A percentile compares a stretch with the other conserved stretches of the same genome.
Evolutionary conservation across 2,113 vertebrate genomes (phyloP).

Genomic region (Siniperca knerii): DNA sequence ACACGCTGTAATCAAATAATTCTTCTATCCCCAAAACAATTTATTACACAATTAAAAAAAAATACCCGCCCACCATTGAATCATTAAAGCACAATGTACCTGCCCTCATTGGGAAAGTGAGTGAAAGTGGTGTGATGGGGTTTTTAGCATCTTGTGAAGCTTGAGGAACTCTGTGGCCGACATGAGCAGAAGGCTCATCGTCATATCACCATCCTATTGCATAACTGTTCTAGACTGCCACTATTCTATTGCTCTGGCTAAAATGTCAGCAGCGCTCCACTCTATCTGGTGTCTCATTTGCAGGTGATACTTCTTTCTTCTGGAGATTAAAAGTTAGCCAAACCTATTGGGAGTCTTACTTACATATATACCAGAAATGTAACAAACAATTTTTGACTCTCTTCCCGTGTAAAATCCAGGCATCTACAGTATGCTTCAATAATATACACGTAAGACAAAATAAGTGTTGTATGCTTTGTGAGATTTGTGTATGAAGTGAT

Average conservation of each 20-base stretch:
- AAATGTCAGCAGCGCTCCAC: conserved; percentile 47
- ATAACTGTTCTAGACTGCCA: conserved; percentile 62
- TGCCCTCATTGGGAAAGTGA: not conserved
- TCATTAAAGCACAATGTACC: not conserved
- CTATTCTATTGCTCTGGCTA: conserved; percentile 24
- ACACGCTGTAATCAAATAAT: not conserved
- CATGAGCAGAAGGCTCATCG: conserved; percentile 32
- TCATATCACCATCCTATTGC: conserved; percentile 59
- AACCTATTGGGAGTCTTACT: not conserved
- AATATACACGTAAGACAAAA: not conserved
- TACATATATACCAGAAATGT: not conserved
- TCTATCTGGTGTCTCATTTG: conserved; percentile 12
- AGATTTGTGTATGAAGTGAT: not conserved
- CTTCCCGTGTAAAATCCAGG: not conserved
- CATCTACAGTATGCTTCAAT: not conserved
- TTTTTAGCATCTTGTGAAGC: conserved; percentile 29
- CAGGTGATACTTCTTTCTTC: not conserved
- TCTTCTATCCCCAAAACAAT: not conserved
- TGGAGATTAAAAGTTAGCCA: not conserved
- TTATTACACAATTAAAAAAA: not conserved
- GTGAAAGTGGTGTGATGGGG: not conserved
- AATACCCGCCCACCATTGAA: not conserved
- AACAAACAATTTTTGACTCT: not conserved
- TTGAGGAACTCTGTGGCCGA: conserved; percentile 14
- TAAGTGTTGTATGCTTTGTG: not conserved